These are phyloP conservation scores for Sciurus vulgaris DNA, from an alignment of 2,797 vertebrate species.

Conservation along the genomic window DNA sequence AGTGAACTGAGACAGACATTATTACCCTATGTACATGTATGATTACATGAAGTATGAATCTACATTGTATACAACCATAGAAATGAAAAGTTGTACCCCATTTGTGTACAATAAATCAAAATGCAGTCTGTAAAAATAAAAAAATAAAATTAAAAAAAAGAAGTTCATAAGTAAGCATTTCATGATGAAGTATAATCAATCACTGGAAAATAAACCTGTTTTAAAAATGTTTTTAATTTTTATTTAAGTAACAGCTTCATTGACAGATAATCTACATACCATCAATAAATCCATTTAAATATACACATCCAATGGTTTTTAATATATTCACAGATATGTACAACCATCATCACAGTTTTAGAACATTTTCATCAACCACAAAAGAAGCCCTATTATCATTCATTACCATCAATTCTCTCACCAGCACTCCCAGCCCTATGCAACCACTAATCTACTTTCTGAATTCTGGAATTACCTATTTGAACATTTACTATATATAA, in stretches of 20 bases:
- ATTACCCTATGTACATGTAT: too few relatives aligned
- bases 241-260: not conserved
- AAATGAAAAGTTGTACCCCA: too few relatives aligned
- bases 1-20: too few relatives aligned
- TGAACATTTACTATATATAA: not conserved
- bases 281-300: not conserved
- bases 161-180: conserved; percentile 32
- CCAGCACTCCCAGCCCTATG: not conserved
- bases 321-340: not conserved
- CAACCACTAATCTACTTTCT: not conserved
- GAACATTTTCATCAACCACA: not conserved
- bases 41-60: too few relatives aligned
- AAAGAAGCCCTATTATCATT: not conserved
- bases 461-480: not conserved
- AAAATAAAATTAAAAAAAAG: too few relatives aligned
- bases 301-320: not conserved
- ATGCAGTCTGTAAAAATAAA: too few relatives aligned
- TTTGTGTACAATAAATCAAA: too few relatives aligned
- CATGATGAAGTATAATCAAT: not conserved
- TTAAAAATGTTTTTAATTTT: not conserved
- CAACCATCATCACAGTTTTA: not conserved
- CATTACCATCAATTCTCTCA: not conserved
- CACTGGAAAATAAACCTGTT: not conserved
- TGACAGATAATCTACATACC: not conserved
- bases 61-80: too few relatives aligned